A percentile compares a stretch with the other conserved stretches of the same genome.
Evolutionary conservation across 2,888 invertebrate genomes (phyloP).

Genomic region (Pachycephus smyrnensis): DNA sequence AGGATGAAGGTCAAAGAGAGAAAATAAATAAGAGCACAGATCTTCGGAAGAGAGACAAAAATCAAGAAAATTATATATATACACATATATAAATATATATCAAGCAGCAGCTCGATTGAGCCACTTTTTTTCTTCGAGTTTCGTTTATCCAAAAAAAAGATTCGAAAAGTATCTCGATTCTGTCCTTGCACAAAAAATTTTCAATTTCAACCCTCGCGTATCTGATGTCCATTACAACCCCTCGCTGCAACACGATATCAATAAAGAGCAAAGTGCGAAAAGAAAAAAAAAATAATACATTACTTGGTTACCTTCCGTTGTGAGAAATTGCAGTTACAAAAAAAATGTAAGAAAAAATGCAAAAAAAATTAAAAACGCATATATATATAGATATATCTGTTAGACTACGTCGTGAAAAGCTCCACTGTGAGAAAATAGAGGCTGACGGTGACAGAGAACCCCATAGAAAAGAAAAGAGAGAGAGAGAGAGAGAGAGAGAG

Average conservation of each 20-base stretch:
- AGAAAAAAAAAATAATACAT: neutral
- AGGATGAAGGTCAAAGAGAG: neutral
- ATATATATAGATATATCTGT: neutral
- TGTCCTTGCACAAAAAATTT: neutral
- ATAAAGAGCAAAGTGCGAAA: neutral
- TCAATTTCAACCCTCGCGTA: neutral
- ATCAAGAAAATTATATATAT: neutral
- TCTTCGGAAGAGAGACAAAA: no score
- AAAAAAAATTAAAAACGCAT: neutral
- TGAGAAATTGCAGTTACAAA: neutral
- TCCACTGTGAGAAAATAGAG: neutral
- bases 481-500: neutral
- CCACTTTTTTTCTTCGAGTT: neutral
- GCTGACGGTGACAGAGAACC: neutral
- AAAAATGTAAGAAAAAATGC: neutral
- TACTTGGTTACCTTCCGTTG: neutral
- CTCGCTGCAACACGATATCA: neutral
- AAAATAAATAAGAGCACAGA: neutral
- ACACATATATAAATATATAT: neutral
- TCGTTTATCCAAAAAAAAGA: neutral
- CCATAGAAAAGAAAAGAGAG: neutral
- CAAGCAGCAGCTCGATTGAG: neutral
- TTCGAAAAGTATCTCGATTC: neutral
- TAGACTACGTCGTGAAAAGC: neutral
- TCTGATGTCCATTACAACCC: neutral